Percentiles rank a stretch among this genome's conserved stretches.
Conservation (phyloP, 1,140 invertebrate genomes). For the Calosoma granatense region DNA sequence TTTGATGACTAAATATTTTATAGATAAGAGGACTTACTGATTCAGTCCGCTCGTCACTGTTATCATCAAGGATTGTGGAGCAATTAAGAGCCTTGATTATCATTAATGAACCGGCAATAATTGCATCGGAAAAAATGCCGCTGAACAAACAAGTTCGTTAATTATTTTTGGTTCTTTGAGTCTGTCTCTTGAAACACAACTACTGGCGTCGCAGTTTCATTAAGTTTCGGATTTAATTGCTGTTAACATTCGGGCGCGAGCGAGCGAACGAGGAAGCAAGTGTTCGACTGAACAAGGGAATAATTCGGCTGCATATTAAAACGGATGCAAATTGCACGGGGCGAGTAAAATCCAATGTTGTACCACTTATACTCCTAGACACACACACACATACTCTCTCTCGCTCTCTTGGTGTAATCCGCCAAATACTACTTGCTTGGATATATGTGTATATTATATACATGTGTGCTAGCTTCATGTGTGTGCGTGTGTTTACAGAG, state of each 20-base stretch:
- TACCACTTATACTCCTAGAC: too few relatives aligned
- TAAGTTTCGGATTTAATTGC: constrained; percentile 4
- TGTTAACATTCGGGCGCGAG: not conserved
- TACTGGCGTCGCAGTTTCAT: not conserved
- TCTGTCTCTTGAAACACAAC: not conserved
- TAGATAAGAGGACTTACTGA: too few relatives aligned
- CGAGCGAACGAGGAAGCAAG: not conserved
- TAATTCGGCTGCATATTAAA: constrained; percentile 1
- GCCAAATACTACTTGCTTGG: too few relatives aligned
- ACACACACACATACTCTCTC: too few relatives aligned
- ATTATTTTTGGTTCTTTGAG: constrained; percentile 7
- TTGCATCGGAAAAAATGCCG: not conserved
- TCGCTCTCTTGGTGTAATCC: too few relatives aligned
- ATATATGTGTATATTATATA: too few relatives aligned
- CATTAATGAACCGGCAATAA: constrained; percentile 5
- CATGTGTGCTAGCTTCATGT: too few relatives aligned
- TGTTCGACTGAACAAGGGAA: too few relatives aligned
- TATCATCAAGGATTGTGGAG: too few relatives aligned
- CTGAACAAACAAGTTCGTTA: constrained; percentile 1
- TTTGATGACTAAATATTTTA: too few relatives aligned
- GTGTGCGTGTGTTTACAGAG: too few relatives aligned
- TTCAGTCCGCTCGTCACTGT: too few relatives aligned
- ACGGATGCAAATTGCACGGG: constrained; percentile 3
- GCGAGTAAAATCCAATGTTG: not conserved
- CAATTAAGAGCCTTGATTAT: not conserved